Evolutionary conservation across 2,888 invertebrate genomes (phyloP).

Genomic region (Agrotis puta): DNA sequence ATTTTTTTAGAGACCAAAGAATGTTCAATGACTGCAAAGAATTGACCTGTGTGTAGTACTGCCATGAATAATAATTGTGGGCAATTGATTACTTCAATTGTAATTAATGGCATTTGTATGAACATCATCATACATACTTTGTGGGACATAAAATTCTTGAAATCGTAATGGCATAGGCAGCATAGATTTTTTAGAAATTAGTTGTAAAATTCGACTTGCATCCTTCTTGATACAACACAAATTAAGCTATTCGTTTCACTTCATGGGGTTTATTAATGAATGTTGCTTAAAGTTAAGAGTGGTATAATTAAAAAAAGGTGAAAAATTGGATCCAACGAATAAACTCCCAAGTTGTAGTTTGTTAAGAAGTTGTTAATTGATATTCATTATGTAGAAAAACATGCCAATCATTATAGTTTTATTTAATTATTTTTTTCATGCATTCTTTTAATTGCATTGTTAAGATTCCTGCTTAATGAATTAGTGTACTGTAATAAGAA

Average conservation of each 20-base stretch:
- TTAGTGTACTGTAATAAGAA: constrained; percentile 14
- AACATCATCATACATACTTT: constrained; percentile 25
- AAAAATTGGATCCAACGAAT: not conserved
- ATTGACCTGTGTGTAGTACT: not conserved
- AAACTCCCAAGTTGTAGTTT: not conserved
- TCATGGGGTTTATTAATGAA: too few species aligned
- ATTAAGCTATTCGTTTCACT: too few species aligned
- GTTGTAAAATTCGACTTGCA: too few species aligned
- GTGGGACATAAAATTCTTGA: not conserved
- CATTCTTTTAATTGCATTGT: not conserved
- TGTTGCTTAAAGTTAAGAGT: too few species aligned
- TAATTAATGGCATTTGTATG: constrained; percentile 36
- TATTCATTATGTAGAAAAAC: too few species aligned
- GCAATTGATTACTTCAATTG: constrained; percentile 40
- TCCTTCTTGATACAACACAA: too few species aligned
- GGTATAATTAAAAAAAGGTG: too few species aligned
- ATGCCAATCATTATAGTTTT: too few species aligned
- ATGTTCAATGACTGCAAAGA: not conserved
- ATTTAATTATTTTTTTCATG: not conserved
- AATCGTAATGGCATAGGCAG: too few species aligned
- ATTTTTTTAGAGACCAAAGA: not conserved
- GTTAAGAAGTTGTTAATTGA: too few species aligned
- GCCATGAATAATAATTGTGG: constrained; percentile 28
- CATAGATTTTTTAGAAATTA: too few species aligned
- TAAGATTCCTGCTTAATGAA: too few species aligned